These are phyloP conservation scores for Heteractis magnifica DNA, from an alignment of 92 coral and sea anemone genomes.

Conservation along the genomic window DNA sequence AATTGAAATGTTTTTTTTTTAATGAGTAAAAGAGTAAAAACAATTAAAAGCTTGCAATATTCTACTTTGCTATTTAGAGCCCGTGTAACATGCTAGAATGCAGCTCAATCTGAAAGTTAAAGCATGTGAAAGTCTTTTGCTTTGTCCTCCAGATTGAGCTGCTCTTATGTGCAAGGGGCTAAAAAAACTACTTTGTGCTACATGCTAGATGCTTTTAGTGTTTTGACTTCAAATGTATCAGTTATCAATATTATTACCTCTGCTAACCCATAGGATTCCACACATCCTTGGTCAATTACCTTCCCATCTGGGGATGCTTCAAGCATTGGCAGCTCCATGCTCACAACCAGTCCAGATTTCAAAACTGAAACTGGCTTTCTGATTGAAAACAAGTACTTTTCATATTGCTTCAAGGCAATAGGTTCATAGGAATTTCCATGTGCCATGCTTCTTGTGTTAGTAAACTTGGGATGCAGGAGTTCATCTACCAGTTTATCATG, in stretches of 20 bases:
- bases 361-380: slow-evolving; percentile 46
- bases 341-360: slow-evolving; percentile 47
- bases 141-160: too few relatives aligned
- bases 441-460: background rate
- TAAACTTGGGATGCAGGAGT: background rate
- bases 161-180: too few relatives aligned
- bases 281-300: background rate
- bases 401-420: slow-evolving; percentile 48
- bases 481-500: background rate
- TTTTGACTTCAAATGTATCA: slow-evolving; percentile 19
- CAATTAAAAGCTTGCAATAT: too few relatives aligned
- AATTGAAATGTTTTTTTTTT: background rate
- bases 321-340: slow-evolving; percentile 28
- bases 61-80: too few relatives aligned
- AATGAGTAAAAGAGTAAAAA: too few relatives aligned
- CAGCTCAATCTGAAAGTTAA: too few relatives aligned
- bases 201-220: slow-evolving; percentile 25
- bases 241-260: slow-evolving; percentile 27
- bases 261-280: slow-evolving; percentile 8
- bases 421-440: slow-evolving; percentile 41
- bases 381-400: slow-evolving; percentile 42
- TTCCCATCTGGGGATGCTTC: slow-evolving; percentile 31
- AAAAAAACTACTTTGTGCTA: background rate
- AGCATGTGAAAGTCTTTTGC: too few relatives aligned
- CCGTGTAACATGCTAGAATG: too few relatives aligned